Base-by-base conservation (phyloP, 2,113 vertebrate species). In the Clupea harengus region DNA sequence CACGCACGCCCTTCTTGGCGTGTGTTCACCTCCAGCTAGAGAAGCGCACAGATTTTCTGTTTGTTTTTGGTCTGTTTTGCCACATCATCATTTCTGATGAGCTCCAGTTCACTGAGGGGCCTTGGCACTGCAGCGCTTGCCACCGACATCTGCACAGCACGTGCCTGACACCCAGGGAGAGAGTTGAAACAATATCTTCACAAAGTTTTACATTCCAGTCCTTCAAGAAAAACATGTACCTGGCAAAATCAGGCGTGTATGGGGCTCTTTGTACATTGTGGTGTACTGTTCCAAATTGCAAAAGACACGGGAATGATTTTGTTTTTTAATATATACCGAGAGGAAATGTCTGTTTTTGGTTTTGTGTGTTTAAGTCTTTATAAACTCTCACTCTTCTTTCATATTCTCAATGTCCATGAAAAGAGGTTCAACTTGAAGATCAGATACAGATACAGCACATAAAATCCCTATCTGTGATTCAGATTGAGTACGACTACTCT, bases 161-260 rank as follows among this genome's bases (percentile, higher is more conserved):
- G 81, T 60, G 25, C 82, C 67, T 86, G 83, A 86, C 85, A 49
- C 87, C 57, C 80, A 88, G 83, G 67, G 83, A 8, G 60, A 86
- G 64, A 22, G 45, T 54, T 85, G 81, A 89, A 86, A 85, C 86
- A n/a, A 81, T 75, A 88, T 86, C 82, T 85, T 28, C 5, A 75
- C 45, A 64, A 85, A 88, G 54, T 54, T 49, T 28, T 84, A 78
- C 50, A 83, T 82, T 83, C 60, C 83, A 50, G 60, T 78, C 72
- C 28, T 5, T 78, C 72, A 78, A 78, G 72, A 87, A 45, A 86
- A 86, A 83, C 84, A 32, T 20, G 60, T 75, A 54, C 64, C 83
- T 84, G 85, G 88, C 87, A 86, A 17, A 22, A 85, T 9, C 25
- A 2, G 8, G 10, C 39, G 20, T 85, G 39, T 85, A 81, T 45